Conservation (phyloP, 2,113 vertebrate genomes). For the Neogale vison region DNA sequence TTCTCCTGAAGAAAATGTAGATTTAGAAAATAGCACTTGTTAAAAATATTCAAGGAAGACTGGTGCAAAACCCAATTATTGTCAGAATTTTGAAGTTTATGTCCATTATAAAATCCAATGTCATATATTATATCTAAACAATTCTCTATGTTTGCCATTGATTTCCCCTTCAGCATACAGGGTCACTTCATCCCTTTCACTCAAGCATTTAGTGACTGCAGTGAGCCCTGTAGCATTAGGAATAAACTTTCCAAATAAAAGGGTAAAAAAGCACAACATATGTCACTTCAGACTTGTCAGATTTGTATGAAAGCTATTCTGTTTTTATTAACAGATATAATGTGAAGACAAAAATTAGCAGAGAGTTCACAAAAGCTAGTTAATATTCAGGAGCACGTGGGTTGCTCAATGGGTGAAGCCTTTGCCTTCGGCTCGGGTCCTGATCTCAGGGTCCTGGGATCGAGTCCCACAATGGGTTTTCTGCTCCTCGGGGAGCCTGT, state of each 20-base stretch:
- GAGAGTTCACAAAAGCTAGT: not conserved
- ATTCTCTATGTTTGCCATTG: not conserved
- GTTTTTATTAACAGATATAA: not conserved
- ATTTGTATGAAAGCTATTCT: not conserved
- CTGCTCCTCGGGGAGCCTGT: no score
- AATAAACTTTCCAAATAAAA: not conserved
- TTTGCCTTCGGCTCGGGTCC: no score
- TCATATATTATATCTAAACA: not conserved
- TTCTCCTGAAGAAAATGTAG: not conserved
- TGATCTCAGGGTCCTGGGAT: no score
- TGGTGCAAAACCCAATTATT: not conserved
- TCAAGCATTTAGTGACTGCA: not conserved
- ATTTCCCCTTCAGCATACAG: not conserved
- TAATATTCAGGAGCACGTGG: not conserved
- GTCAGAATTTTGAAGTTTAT: not conserved
- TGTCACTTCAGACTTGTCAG: not conserved
- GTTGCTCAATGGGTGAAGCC: no score
- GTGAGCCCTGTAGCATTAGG: not conserved
- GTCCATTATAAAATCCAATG: not conserved
- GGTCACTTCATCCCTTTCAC: not conserved
- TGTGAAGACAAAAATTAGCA: not conserved
- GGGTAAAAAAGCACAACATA: not conserved
- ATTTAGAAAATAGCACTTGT: not conserved
- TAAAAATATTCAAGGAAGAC: not conserved
- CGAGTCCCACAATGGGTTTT: no score